A percentile compares a stretch with the other conserved stretches of the same genome.
These are phyloP conservation scores for Paguma larvata DNA, from an alignment of 2,797 vertebrate genomes.

Conservation along the genomic window DNA sequence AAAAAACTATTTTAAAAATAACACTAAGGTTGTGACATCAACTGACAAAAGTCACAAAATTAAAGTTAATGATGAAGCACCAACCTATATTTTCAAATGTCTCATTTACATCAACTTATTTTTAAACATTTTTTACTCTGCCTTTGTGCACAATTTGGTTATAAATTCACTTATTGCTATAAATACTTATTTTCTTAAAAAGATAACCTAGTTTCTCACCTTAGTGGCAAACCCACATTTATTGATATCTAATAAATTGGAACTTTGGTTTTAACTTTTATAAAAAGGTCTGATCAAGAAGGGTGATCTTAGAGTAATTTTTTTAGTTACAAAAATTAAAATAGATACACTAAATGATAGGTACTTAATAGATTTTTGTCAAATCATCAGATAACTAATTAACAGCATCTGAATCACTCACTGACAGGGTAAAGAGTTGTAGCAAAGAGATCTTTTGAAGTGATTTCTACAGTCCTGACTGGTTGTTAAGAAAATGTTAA, in stretches of 20 bases:
- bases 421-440: not conserved
- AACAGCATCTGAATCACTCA: not conserved
- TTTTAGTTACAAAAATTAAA: constrained; percentile 46
- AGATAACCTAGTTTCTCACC: constrained; percentile 56
- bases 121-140: constrained; percentile 56
- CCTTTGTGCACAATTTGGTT: constrained; percentile 63
- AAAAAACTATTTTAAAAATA: constrained; percentile 79
- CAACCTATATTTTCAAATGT: constrained; percentile 79
- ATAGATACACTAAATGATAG: constrained; percentile 38
- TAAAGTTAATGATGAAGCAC: constrained; percentile 77
- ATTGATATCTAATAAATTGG: constrained; percentile 39
- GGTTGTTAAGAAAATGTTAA: constrained; percentile 21
- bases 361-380: constrained; percentile 17
- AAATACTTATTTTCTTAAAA: constrained; percentile 74
- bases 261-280: constrained; percentile 38
- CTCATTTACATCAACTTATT: constrained; percentile 76
- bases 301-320: constrained; percentile 10
- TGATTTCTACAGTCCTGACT: not conserved
- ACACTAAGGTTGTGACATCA: constrained; percentile 76
- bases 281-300: constrained; percentile 54
- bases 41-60: constrained; percentile 80
- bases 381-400: constrained; percentile 56
- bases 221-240: constrained; percentile 59
- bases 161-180: constrained; percentile 64
- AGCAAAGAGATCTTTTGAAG: constrained; percentile 27